Evolutionary conservation across 2,888 invertebrate genomes (phyloP).

Genomic region (Labia minor): DNA sequence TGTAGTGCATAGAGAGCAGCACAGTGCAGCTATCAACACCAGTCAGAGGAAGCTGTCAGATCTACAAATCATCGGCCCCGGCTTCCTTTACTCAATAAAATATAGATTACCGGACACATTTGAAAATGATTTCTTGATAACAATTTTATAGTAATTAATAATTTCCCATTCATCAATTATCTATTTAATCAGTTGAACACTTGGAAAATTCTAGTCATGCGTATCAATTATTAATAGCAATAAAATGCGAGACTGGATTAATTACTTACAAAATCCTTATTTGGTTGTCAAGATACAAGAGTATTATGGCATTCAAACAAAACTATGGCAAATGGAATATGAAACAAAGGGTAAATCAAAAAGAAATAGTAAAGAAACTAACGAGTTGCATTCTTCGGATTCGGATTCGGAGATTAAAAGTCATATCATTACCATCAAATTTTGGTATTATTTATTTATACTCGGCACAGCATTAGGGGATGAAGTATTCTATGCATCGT

Average conservation of each 20-base stretch:
- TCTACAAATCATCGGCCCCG: too few species aligned
- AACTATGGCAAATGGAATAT: constrained; percentile 28
- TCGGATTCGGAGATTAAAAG: constrained; percentile 36
- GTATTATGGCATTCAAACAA: constrained; percentile 58
- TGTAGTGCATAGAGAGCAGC: too few species aligned
- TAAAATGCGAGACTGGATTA: constrained; percentile 35
- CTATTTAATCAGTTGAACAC: not conserved
- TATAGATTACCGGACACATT: too few species aligned
- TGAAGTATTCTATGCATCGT: constrained; percentile 81
- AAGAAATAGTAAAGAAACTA: constrained; percentile 32
- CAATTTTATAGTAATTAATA: too few species aligned
- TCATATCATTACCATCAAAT: constrained; percentile 53
- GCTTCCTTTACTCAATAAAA: too few species aligned
- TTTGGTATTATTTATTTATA: constrained; percentile 75
- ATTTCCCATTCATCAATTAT: not conserved
- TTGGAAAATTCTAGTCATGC: not conserved
- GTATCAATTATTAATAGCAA: not conserved
- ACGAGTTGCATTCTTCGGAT: constrained; percentile 38
- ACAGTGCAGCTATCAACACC: too few species aligned
- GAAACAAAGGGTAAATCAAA: not conserved
- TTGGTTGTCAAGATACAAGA: constrained; percentile 68
- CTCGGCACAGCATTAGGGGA: constrained; percentile 81
- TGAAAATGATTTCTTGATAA: too few species aligned
- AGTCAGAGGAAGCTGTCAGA: too few species aligned
- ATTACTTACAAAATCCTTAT: constrained; percentile 61